Conservation (phyloP, 2,888 invertebrate genomes). For the Sinopyrophorus schimmeli region DNA sequence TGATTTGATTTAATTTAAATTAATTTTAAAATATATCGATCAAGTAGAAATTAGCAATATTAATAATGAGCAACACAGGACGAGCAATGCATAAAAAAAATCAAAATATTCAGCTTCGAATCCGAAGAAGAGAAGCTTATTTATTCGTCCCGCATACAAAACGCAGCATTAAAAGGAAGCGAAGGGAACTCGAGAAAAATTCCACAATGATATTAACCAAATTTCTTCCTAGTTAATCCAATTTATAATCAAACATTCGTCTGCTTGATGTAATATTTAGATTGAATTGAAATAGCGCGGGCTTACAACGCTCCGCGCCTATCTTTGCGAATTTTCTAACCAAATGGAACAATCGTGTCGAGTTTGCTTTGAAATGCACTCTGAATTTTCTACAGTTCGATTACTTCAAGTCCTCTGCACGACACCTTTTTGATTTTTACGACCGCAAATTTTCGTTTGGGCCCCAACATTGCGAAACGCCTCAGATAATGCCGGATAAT, state of each 20-base stretch:
- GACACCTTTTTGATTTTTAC: no score
- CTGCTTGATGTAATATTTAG: constrained; percentile 29
- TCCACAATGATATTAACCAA: constrained; percentile 31
- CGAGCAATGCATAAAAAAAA: no score
- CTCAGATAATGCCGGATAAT: no score
- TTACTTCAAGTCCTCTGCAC: constrained; percentile 22
- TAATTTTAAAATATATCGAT: no score
- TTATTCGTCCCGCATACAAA: constrained; percentile 29
- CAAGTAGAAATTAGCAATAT: no score
- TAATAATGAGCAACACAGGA: no score
- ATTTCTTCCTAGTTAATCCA: constrained; percentile 32
- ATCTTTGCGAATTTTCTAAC: constrained; percentile 29
- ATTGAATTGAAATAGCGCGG: constrained; percentile 33
- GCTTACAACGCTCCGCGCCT: constrained; percentile 25
- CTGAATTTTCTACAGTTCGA: constrained; percentile 21
- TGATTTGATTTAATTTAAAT: no score
- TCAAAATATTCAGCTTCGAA: constrained; percentile 14
- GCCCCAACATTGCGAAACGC: no score
- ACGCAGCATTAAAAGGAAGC: constrained; percentile 23
- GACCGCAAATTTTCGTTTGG: no score
- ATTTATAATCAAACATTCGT: constrained; percentile 34
- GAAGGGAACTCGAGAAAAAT: constrained; percentile 26
- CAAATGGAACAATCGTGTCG: constrained; percentile 33
- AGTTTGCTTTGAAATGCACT: constrained; percentile 31
- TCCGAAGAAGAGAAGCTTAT: constrained; percentile 19